Conservation (phyloP, 2,888 invertebrate genomes). For the Protophormia terraenovae region DNA sequence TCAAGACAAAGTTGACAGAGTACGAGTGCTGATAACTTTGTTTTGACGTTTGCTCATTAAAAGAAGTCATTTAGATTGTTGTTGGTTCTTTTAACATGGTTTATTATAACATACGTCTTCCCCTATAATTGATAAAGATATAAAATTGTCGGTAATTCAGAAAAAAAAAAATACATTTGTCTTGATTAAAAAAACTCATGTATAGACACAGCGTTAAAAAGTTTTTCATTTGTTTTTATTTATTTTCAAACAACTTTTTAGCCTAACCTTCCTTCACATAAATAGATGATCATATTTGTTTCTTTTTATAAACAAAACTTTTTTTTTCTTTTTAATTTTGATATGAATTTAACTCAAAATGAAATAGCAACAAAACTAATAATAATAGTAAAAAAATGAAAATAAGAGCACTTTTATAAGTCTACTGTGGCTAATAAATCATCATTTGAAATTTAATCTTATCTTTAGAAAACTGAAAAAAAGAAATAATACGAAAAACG, state of each 20-base stretch:
- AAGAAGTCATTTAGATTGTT: too few relatives aligned
- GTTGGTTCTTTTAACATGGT: too few relatives aligned
- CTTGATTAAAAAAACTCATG: too few relatives aligned
- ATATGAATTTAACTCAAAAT: background rate
- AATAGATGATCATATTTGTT: background rate
- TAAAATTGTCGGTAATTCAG: too few relatives aligned
- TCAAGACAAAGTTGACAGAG: too few relatives aligned
- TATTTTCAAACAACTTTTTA: background rate
- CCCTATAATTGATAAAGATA: too few relatives aligned
- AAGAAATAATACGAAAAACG: background rate
- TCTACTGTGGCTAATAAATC: conserved; percentile 58
- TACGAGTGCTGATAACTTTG: too few relatives aligned
- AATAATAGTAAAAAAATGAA: conserved; percentile 9
- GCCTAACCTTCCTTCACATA: background rate
- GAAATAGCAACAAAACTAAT: background rate
- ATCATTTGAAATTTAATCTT: conserved; percentile 67
- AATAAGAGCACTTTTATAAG: conserved; percentile 34
- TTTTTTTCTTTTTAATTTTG: background rate
- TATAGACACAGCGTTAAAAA: too few relatives aligned
- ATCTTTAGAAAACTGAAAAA: conserved; percentile 46
- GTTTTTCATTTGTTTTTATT: too few relatives aligned
- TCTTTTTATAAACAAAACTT: background rate
- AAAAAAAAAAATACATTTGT: too few relatives aligned
- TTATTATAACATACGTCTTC: too few relatives aligned
- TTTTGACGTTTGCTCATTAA: too few relatives aligned